These are phyloP conservation scores for Pantherophis guttatus DNA, from an alignment of 2,113 vertebrate species.

Conservation along the genomic window DNA sequence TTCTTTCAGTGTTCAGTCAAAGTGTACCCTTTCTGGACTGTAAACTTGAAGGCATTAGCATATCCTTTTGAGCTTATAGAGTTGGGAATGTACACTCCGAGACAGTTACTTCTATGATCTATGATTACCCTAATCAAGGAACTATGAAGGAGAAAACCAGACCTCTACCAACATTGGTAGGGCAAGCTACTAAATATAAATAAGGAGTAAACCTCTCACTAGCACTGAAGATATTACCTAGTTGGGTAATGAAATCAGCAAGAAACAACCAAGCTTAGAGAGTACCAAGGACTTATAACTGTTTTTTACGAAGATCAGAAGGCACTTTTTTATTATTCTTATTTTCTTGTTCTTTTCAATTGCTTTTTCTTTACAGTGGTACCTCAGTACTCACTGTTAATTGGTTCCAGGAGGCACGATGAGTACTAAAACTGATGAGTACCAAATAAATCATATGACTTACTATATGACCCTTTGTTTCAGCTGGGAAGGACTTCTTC, in stretches of 20 bases:
- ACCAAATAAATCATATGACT: background rate
- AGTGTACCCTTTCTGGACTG: background rate
- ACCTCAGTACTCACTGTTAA: background rate
- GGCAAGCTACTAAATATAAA: background rate
- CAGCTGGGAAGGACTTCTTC: background rate
- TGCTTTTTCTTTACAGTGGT: background rate
- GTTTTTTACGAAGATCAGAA: background rate
- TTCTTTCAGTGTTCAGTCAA: background rate
- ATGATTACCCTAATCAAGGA: background rate
- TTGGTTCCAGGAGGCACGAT: background rate
- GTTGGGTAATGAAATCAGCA: background rate
- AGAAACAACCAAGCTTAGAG: background rate
- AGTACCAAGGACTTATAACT: background rate
- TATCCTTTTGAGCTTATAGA: background rate
- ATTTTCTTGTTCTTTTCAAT: background rate
- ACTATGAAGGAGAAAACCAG: background rate
- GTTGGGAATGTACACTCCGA: background rate
- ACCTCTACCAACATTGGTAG: background rate
- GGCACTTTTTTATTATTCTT: background rate
- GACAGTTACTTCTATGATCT: background rate
- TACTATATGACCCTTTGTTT: background rate
- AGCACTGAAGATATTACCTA: background rate
- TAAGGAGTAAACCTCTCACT: background rate
- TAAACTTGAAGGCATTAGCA: background rate
- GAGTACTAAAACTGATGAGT: background rate